Base-by-base conservation (phyloP, 1,140 invertebrate genomes). In the Penaeus indicus region DNA sequence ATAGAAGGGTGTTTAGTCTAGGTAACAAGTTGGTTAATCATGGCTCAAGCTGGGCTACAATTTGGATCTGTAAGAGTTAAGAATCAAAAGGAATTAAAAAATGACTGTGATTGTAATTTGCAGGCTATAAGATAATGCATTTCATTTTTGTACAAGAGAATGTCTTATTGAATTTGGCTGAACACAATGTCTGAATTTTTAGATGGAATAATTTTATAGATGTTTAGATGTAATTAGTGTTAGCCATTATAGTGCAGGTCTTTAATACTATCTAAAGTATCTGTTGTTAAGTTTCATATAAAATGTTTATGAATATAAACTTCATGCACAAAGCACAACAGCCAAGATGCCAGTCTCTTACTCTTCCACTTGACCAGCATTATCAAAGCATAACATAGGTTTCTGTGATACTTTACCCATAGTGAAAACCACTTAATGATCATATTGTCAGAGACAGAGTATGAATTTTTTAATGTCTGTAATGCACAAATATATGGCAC, bases 391-490 rank as follows among this genome's bases (percentile, higher is more conserved):
- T 87, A 87, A 81, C 82, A 87, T 79, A 87, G 82, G 85, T 87
- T 69, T 87, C 85, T 87, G 85, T 87, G 85, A 87, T 87, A 87
- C 84, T 87, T 87, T 69, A 87, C 72, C 78, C 79, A 64, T 87
- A 87, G 80, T 72, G 78, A 87, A 87, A 87, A 77, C 85, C 64
- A 81, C 82, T 60, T 87, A 87, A 81, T 87, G 62, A 87, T 80
- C 64, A 87, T 87, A 63, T 81, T 87, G 82, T 87, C 82, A 87
- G 62, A 87, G 60, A 54, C 85, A 67, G 84, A 86, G 79, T 86
- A 32, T 86, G 42, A 81, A 80, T 61, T 82, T 79, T 79, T 78
- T 86, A 79, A 87, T 67, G 78, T 64, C 72, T 82, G 54, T 78
- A 79, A 87, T 87, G 85, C 85, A 81, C 85, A 86, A 86, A 86